Evolutionary conservation across 2,888 invertebrate species (phyloP).

Genomic region (Nemoura dubitans): DNA sequence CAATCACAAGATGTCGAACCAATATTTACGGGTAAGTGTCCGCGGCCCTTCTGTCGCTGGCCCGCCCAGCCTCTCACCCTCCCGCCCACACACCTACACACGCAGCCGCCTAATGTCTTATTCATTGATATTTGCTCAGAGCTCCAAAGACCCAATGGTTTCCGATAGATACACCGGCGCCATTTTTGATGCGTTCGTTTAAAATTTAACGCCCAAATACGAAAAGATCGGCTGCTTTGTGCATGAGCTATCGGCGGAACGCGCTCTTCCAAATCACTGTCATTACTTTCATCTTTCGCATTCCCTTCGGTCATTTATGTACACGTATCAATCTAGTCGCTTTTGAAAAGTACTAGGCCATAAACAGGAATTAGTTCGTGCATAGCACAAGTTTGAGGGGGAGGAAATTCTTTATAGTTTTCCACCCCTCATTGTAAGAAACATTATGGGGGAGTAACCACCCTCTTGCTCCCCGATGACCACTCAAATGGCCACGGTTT

Average conservation of each 20-base stretch:
- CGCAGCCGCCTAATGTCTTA: neutral
- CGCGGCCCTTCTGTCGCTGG: neutral
- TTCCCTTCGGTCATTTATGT: conserved; percentile 37
- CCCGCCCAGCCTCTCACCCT: neutral
- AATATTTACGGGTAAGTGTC: conserved; percentile 5
- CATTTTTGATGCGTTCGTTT: conserved; percentile 7
- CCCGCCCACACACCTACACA: neutral
- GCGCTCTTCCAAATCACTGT: conserved; percentile 20
- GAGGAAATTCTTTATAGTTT: conserved; percentile 23
- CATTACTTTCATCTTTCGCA: conserved; percentile 24
- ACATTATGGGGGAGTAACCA: conserved; percentile 32
- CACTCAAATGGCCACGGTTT: conserved; percentile 41
- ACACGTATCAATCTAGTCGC: conserved; percentile 35
- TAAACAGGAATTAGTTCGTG: conserved; percentile 40
- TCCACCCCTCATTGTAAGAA: conserved; percentile 27
- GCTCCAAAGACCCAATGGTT: too few relatives aligned
- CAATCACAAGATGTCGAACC: neutral
- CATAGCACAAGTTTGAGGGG: conserved; percentile 23
- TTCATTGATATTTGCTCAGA: conserved; percentile 1
- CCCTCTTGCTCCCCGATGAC: conserved; percentile 39
- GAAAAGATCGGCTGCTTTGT: neutral
- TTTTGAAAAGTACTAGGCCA: conserved; percentile 35
- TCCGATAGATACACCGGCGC: neutral
- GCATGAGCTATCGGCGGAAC: neutral
- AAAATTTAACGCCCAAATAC: neutral